Evolutionary conservation across 2,888 invertebrate species (phyloP), one percentile per base, ranked within the genome.

Genomic region (Drosophila austrosaltans): DNA sequence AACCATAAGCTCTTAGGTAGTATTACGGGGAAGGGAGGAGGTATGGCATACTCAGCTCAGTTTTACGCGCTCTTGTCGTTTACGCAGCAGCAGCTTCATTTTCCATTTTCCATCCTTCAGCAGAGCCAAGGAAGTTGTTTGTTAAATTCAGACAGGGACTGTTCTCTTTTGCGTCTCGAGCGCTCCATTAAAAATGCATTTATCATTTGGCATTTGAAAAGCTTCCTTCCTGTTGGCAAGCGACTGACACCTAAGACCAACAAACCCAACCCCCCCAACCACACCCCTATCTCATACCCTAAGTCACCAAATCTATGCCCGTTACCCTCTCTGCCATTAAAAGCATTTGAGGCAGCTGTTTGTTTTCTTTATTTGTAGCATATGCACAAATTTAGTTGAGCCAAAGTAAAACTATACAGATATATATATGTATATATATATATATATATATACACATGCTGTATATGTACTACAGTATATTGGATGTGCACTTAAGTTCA

Each of bases 171-270:
- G 60, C 59, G 32, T 72, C 67, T 76, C 61, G 65, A 63, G 53
- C 65, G 75, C 78, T 87, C 87, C 83, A 83, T 83, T 83, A 83
- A 83, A 83, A 83, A 83, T 87, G 83, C 83, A 83, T 83, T 83
- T 83, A 83, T 83, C 83, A 83, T 83, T 87, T 83, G 83, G 87
- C 82, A 82, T 83, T 83, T 83, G 81, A 87, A 83, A 82, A 85
- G 83, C 87, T 83, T 87, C 85, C 87, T 82, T 85, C 85, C 87
- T 78, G 80, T 78, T 75, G 81, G 77, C 77, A 80, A 73, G 67
- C 82, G 22, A 68, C 80, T 77, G 82, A 79, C 79, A 81, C 80
- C 77, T 81, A 69, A 75, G 77, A 67, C 76, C 75, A 66, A 40
- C 61, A 66, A 28, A 20, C 5, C 42, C 25, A 32, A 28, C 40